Evolutionary conservation across 2,113 vertebrate species (phyloP).

Genomic region (Sceloporus undulatus): DNA sequence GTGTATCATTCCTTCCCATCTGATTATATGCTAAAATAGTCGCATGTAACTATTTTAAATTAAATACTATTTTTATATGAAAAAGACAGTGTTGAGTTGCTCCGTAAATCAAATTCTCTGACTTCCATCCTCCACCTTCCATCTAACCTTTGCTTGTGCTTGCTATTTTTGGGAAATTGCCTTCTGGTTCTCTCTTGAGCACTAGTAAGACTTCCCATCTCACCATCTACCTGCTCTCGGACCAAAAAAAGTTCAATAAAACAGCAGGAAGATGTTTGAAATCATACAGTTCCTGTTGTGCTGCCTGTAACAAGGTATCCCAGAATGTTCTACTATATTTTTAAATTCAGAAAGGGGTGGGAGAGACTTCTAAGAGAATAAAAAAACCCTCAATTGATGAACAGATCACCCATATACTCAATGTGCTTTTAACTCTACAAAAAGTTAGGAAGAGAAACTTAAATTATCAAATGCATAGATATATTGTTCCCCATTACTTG

Average conservation of each 20-base stretch:
- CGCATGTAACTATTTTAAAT: not conserved
- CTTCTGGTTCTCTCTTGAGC: not conserved
- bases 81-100: not conserved
- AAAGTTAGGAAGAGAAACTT: not conserved
- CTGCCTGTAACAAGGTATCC: constrained; percentile 13
- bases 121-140: not conserved
- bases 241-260: constrained; percentile 27
- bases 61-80: not conserved
- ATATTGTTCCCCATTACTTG: not conserved
- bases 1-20: too few species aligned
- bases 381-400: not conserved
- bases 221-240: not conserved
- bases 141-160: not conserved
- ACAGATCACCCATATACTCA: not conserved
- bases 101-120: not conserved
- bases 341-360: not conserved
- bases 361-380: not conserved
- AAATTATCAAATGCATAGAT: not conserved
- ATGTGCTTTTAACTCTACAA: not conserved
- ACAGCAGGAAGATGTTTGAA: not conserved
- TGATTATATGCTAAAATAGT: not conserved
- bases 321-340: not conserved
- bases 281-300: not conserved
- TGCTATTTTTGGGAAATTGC: constrained; percentile 19
- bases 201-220: constrained; percentile 7